phyloP scores from a whole-genome alignment of 2,888 invertebrate genomes.

The Bibio marci region DNA sequence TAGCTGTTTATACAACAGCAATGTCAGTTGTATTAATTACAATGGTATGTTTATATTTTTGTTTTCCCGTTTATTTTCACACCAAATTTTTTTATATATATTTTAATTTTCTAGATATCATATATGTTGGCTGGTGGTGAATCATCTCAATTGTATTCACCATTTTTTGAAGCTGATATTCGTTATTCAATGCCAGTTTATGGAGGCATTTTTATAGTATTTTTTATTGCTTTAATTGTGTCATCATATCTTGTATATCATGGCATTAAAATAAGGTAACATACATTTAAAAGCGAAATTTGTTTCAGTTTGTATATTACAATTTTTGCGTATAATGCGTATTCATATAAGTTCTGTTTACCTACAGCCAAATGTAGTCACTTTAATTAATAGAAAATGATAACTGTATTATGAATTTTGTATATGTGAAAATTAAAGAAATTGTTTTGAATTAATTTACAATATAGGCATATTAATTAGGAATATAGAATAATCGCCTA shows the following conservation, averaged over 20 bases:
- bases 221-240: conserved; percentile 30
- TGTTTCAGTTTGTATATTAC: neutral
- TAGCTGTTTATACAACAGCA: conserved; percentile 63
- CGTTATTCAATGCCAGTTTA: conserved; percentile 50
- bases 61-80: no score
- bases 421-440: no score
- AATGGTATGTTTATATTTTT: conserved; percentile 18
- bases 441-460: no score
- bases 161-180: conserved; percentile 75
- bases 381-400: no score
- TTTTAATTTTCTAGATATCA: conserved; percentile 27
- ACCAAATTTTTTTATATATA: no score
- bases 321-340: no score
- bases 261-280: conserved; percentile 24
- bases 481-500: no score
- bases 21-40: conserved; percentile 59
- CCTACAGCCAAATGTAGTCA: no score
- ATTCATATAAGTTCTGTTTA: no score
- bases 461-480: no score
- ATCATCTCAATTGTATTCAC: conserved; percentile 74
- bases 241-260: conserved; percentile 30
- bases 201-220: conserved; percentile 33
- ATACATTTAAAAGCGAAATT: neutral
- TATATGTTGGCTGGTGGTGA: conserved; percentile 79
- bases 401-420: no score